These are phyloP conservation scores for Watsonalla cultraria DNA, from an alignment of 2,888 invertebrate species.

Conservation along the genomic window DNA sequence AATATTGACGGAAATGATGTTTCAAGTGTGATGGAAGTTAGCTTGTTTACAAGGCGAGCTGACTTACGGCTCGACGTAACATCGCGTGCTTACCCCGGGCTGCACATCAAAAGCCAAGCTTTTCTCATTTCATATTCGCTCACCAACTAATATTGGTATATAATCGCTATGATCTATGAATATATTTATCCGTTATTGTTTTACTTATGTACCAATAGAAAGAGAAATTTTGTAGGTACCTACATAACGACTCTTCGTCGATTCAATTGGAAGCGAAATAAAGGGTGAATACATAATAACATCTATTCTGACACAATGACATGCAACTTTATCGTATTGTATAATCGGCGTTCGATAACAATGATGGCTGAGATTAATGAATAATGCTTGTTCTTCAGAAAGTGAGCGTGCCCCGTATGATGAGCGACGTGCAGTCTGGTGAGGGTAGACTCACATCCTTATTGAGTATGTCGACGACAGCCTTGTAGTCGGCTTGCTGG, in stretches of 20 bases:
- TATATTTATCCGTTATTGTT: constrained; percentile 1
- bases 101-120: constrained; percentile 32
- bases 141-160: constrained; percentile 20
- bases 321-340: not conserved
- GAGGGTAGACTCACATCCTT: constrained; percentile 82
- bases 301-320: not conserved
- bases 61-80: constrained; percentile 31
- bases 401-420: not conserved
- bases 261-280: no score
- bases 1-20: constrained; percentile 34
- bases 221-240: no score
- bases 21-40: constrained; percentile 18
- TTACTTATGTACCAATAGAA: not conserved
- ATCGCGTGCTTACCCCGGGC: constrained; percentile 52
- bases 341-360: not conserved
- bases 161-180: constrained; percentile 3
- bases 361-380: not conserved
- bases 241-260: no score
- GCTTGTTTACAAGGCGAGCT: constrained; percentile 49
- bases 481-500: constrained; percentile 90
- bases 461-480: constrained; percentile 85
- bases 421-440: constrained; percentile 5
- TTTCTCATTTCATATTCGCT: constrained; percentile 47
- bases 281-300: not conserved
- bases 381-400: not conserved